phyloP scores from a whole-genome alignment of 2,888 invertebrate genomes.

The Rhagonycha lutea region DNA sequence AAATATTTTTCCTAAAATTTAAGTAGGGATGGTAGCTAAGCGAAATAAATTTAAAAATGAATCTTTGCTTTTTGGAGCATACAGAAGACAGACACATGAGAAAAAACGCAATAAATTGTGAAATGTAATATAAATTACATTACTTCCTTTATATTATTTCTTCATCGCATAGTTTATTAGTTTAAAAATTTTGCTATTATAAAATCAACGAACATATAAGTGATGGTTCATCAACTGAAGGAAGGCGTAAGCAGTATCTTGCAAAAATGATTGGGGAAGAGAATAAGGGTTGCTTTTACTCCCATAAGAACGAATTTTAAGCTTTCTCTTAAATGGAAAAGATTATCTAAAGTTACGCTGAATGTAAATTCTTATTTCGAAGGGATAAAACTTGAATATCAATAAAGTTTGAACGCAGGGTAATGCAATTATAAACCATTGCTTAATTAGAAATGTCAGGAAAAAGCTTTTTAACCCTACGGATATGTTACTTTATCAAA shows the following conservation, averaged over 20 bases:
- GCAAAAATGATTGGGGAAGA: slow-evolving; percentile 42
- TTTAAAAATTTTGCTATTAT: slow-evolving; percentile 10
- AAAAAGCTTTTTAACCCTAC: slow-evolving; percentile 45
- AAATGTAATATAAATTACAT: not conserved
- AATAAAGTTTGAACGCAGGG: slow-evolving; percentile 49
- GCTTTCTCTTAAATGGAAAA: slow-evolving; percentile 47
- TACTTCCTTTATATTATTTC: not conserved
- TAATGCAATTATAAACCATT: slow-evolving; percentile 52
- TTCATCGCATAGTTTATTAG: not conserved
- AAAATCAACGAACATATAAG: slow-evolving; percentile 33
- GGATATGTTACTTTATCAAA: slow-evolving; percentile 47
- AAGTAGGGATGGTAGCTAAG: not conserved
- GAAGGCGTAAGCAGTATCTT: slow-evolving; percentile 12
- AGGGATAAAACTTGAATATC: slow-evolving; percentile 49
- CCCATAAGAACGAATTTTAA: slow-evolving; percentile 42
- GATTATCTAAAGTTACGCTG: slow-evolving; percentile 47
- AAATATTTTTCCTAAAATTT: not conserved
- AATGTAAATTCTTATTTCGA: slow-evolving; percentile 48
- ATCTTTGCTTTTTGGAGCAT: not conserved
- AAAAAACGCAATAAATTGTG: not conserved
- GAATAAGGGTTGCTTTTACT: slow-evolving; percentile 40
- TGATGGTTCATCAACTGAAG: slow-evolving; percentile 33
- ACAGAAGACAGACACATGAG: not conserved
- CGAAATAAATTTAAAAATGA: not conserved
- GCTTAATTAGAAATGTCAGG: slow-evolving; percentile 52